phyloP scores from a whole-genome alignment of 2,888 invertebrate genomes.

The Trissolcus brochymenae region DNA sequence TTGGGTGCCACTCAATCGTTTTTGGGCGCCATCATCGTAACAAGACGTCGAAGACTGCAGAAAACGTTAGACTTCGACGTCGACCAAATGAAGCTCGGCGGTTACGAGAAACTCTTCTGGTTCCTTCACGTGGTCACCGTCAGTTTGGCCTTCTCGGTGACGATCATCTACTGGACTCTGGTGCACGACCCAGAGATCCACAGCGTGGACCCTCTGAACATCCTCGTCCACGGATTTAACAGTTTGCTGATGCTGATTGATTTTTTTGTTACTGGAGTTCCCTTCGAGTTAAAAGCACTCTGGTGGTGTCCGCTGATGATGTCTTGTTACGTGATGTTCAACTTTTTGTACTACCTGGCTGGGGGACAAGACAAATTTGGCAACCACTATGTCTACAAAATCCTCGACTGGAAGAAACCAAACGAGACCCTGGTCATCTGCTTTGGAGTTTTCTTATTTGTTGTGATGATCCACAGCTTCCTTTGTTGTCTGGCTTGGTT shows the following conservation, averaged over 20 bases:
- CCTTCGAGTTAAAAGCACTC: slow-evolving; percentile 82
- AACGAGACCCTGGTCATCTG: slow-evolving; percentile 79
- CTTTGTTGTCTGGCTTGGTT: not conserved
- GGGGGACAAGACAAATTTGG: slow-evolving; percentile 85
- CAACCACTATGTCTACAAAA: slow-evolving; percentile 83
- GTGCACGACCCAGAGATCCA: slow-evolving; percentile 82
- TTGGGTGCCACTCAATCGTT: slow-evolving; percentile 80
- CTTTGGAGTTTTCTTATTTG: slow-evolving; percentile 68
- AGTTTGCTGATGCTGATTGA: slow-evolving; percentile 85
- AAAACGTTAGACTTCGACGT: slow-evolving; percentile 52
- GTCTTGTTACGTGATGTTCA: slow-evolving; percentile 83
- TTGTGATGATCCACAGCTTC: slow-evolving; percentile 2
- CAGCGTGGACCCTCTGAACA: slow-evolving; percentile 82
- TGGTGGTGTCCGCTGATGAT: slow-evolving; percentile 82
- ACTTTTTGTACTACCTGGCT: slow-evolving; percentile 82
- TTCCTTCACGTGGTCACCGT: slow-evolving; percentile 82
- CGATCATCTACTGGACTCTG: slow-evolving; percentile 85
- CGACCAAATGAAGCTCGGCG: slow-evolving; percentile 55
- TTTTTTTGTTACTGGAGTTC: slow-evolving; percentile 84
- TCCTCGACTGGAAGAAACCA: slow-evolving; percentile 86
- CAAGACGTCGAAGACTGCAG: slow-evolving; percentile 71
- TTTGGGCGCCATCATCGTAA: slow-evolving; percentile 78
- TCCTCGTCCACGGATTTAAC: slow-evolving; percentile 86
- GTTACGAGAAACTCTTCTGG: slow-evolving; percentile 81
- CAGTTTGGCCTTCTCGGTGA: slow-evolving; percentile 84